A percentile compares a stretch with the other conserved stretches of the same genome.
Conservation (phyloP, 2,113 vertebrate species). For the Microcebus griseorufus region DNA sequence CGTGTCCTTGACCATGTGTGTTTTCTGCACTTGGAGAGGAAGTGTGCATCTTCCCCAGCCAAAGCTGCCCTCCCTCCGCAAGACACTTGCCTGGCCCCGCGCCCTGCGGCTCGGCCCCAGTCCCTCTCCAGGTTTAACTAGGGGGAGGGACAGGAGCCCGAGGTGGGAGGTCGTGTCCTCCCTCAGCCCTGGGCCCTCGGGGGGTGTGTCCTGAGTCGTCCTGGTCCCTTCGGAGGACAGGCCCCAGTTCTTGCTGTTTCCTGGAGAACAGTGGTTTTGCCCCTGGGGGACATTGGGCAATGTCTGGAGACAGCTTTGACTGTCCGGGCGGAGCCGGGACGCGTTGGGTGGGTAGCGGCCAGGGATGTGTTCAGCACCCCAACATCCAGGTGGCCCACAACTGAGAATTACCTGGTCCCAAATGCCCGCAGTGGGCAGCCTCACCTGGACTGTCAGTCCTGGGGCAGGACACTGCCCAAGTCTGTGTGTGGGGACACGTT, state of each 20-base stretch:
- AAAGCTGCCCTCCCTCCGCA: background rate
- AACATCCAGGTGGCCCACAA: fast-evolving
- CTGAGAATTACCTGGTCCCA: fast-evolving
- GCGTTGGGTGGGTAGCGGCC: too few relatives aligned
- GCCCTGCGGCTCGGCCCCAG: fast-evolving
- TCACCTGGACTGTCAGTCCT: fast-evolving
- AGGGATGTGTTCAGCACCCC: too few relatives aligned
- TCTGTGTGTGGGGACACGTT: fast-evolving
- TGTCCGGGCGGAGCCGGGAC: background rate
- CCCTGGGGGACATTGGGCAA: background rate
- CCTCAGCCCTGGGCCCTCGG: background rate
- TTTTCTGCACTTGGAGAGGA: background rate
- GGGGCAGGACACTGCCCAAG: fast-evolving
- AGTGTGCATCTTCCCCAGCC: background rate
- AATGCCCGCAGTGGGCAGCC: background rate
- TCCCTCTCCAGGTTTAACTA: background rate
- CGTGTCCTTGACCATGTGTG: fast-evolving
- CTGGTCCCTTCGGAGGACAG: background rate
- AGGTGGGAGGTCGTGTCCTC: background rate
- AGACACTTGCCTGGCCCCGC: background rate
- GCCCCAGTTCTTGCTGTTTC: background rate
- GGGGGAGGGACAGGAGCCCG: background rate
- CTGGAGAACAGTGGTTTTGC: background rate
- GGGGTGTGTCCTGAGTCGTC: background rate
- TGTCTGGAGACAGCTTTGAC: background rate